Base-by-base conservation (phyloP, 2,888 invertebrate genomes). In the Folsomia manolachei region DNA sequence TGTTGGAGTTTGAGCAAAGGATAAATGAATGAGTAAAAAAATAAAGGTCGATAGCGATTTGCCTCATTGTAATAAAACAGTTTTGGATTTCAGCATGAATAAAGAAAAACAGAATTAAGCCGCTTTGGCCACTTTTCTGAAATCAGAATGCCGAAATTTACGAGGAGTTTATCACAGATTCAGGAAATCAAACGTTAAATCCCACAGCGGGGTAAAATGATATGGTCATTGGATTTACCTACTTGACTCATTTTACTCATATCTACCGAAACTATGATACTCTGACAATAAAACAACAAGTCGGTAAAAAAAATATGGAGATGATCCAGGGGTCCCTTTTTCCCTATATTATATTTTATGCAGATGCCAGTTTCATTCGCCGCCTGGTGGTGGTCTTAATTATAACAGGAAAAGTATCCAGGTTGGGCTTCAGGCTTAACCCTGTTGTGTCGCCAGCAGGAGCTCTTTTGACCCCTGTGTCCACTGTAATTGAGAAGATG, bases 331-430 rank as follows among this genome's bases (percentile, higher is more conserved):
- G 66, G 66, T 39, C 52, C 24, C 14, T 14, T 39, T 39, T n/a
- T n/a, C n/a, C n/a, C n/a, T n/a, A n/a, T n/a, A n/a, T n/a, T n/a
- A n/a, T n/a, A 14, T 4, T 39, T 51, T 71, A 74, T 74, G 74
- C 70, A 74, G 71, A 74, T 74, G 69, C 27, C n/a, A 21, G 70
- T 69, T 39, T 39, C 39, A n/a, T n/a, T n/a, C n/a, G n/a, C 69
- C 64, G 69, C 67, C 75, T 75, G 70, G 27, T 71, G 78, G 78
- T 78, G 78, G 78, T 73, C 75, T 75, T 78, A 78, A 78, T 78
- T 78, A 78, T 63, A 75, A 75, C 74, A 70, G 67, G 61, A 75
- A 71, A 75, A 39, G 7, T 67, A 70, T 72, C 70, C 66, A 68
- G 66, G 61, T 62, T 62, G 62, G 39, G 39, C 39, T 9, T 4